These are phyloP conservation scores for Platyscapa corneri DNA, from an alignment of 1,140 invertebrate genomes.

Conservation along the genomic window DNA sequence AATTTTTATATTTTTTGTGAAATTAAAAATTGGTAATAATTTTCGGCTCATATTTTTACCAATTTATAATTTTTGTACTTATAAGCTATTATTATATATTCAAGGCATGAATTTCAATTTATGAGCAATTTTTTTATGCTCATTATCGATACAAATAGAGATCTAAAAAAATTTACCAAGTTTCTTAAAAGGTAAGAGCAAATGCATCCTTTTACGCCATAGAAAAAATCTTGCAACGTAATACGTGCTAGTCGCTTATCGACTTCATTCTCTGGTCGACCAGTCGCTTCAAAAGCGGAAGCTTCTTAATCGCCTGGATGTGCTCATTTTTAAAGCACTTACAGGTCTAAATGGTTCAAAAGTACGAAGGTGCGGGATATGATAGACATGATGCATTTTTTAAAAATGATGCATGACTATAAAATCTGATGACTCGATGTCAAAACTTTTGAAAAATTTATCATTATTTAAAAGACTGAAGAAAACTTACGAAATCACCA, in stretches of 20 bases:
- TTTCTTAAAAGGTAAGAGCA: background rate
- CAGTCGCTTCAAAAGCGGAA: background rate
- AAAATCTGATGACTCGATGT: background rate
- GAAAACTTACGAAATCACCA: background rate
- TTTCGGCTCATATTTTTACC: too few species aligned
- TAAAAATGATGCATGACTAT: constrained; percentile 1
- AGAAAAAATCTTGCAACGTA: constrained; percentile 32
- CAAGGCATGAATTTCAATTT: background rate
- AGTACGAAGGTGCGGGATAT: background rate
- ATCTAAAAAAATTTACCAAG: background rate
- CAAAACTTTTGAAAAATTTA: constrained; percentile 25
- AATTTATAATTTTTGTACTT: too few species aligned
- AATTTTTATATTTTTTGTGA: too few species aligned
- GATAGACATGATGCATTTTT: constrained; percentile 22
- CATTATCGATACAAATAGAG: background rate
- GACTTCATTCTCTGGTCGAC: background rate
- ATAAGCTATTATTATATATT: too few species aligned
- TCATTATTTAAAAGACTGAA: background rate
- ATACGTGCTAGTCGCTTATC: constrained; percentile 34
- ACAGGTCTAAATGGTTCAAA: background rate
- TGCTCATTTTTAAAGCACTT: constrained; percentile 9
- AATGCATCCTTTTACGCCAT: background rate
- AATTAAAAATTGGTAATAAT: too few species aligned
- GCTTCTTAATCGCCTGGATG: constrained; percentile 19
- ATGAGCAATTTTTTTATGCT: background rate